A percentile compares a stretch with the other conserved stretches of the same genome.
Conservation (phyloP, 2,797 vertebrate species). For the Buceros bicornis region DNA sequence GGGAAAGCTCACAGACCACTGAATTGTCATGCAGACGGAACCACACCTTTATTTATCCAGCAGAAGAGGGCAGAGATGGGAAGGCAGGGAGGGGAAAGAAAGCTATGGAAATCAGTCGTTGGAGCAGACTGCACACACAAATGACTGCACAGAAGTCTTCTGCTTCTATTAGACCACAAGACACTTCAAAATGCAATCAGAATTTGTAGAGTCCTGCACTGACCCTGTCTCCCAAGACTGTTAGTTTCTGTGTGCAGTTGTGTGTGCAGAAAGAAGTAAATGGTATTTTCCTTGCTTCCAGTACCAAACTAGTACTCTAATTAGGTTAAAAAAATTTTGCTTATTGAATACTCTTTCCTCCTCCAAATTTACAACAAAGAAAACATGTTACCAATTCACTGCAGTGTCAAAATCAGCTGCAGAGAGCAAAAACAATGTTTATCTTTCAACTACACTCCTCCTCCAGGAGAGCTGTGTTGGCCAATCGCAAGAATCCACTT, state of each 20-base stretch:
- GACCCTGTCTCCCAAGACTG: background rate
- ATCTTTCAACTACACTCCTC: slow-evolving; percentile 30
- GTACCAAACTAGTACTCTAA: background rate
- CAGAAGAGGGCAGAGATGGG: background rate
- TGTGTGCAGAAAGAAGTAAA: background rate
- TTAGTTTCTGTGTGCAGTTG: background rate
- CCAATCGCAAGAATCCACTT: background rate
- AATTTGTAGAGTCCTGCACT: background rate
- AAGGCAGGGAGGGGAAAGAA: background rate
- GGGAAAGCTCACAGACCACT: background rate
- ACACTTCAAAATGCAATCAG: background rate
- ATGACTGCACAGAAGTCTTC: background rate
- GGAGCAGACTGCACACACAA: background rate
- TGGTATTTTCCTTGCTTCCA: background rate
- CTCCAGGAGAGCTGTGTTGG: background rate
- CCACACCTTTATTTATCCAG: background rate
- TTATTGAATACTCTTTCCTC: slow-evolving; percentile 25
- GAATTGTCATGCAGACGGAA: background rate
- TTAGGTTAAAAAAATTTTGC: background rate
- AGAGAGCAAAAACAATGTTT: slow-evolving; percentile 3
- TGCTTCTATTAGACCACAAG: background rate
- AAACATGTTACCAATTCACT: background rate
- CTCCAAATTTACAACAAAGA: background rate
- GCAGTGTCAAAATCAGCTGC: slow-evolving; percentile 2
- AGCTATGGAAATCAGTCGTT: background rate